Base-by-base conservation (phyloP, 2,113 vertebrate genomes). In the Macquaria australasica region DNA sequence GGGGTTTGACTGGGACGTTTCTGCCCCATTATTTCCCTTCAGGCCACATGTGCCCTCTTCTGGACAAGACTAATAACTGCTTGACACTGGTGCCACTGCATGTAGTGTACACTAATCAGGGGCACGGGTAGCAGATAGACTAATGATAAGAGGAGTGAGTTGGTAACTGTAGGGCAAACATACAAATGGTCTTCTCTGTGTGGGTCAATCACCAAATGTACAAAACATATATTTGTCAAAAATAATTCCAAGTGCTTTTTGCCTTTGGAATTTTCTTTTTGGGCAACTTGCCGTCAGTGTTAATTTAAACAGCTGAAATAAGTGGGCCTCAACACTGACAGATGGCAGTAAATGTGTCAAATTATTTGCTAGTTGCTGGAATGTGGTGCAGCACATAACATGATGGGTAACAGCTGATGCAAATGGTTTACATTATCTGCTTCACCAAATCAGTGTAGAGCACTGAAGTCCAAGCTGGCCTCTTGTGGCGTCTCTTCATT, bases 401-500 rank as follows among this genome's bases (percentile, higher is more conserved):
- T 81, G 80, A 81, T 76, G 66, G 70, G 43, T 67, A 88, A 89
- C 84, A 91, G 90, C 87, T 87, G 86, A 92, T 71, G 81, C 64
- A 80, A 86, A 76, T 78, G 59, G 64, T 73, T 85, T 58, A 60
- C n/a, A 81, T 91, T 87, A 86, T 76, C 81, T 83, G 86, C 75
- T 79, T 85, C 80, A 81, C 34, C 67, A 76, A 83, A 81, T 79
- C 59, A 69, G 53, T 25, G 37, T 37, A n/a, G n/a, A 39, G 74
- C 73, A 70, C 15, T 0, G 0, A 58, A n/a, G 64, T 72, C 70
- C 56, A 83, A 76, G 73, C 20, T 67, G 76, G 71, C 28, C 58
- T 85, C 69, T 28, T 51, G 53, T 45, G 48, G 62, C 18, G 6
- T 77, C 48, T 82, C 67, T 82, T 85, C 66, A 67, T 82, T 88